Conservation (phyloP, 1,140 invertebrate species). For the Popillia japonica region DNA sequence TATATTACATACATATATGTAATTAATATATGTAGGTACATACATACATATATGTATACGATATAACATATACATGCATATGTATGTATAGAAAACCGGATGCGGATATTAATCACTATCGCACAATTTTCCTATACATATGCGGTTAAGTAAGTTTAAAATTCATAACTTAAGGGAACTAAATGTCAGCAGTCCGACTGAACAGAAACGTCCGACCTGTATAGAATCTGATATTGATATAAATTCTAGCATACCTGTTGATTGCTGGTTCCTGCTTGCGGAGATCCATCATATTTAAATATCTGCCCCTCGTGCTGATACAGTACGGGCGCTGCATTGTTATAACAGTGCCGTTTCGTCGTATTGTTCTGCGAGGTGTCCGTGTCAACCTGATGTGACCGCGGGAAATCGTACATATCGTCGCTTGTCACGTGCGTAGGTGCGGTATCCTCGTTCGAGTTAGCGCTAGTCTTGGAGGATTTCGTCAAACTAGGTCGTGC, state of each 20-base stretch:
- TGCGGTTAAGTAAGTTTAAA: too few species aligned
- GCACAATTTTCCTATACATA: too few species aligned
- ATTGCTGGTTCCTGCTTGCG: constrained; percentile 54
- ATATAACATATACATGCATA: too few species aligned
- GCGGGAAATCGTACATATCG: constrained; percentile 78
- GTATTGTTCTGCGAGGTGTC: constrained; percentile 52
- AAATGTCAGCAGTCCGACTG: too few species aligned
- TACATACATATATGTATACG: too few species aligned
- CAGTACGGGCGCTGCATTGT: constrained; percentile 72
- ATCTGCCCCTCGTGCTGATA: constrained; percentile 64
- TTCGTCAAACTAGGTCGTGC: constrained; percentile 42
- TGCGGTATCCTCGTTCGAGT: background rate
- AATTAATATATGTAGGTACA: too few species aligned
- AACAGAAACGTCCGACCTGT: too few species aligned
- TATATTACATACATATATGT: too few species aligned
- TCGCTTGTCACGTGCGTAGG: constrained; percentile 58
- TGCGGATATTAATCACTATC: too few species aligned
- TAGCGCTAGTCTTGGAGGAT: background rate
- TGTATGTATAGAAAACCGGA: too few species aligned
- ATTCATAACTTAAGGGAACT: too few species aligned
- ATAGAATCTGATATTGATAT: too few species aligned
- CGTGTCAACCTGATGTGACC: constrained; percentile 66
- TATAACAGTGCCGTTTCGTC: constrained; percentile 69
- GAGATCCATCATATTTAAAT: constrained; percentile 65
- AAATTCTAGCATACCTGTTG: constrained; percentile 18